A percentile compares a stretch with the other conserved stretches of the same genome.
Conservation (phyloP, 53 echinoderm and acorn worm species). For the Mesocentrotus franciscanus region DNA sequence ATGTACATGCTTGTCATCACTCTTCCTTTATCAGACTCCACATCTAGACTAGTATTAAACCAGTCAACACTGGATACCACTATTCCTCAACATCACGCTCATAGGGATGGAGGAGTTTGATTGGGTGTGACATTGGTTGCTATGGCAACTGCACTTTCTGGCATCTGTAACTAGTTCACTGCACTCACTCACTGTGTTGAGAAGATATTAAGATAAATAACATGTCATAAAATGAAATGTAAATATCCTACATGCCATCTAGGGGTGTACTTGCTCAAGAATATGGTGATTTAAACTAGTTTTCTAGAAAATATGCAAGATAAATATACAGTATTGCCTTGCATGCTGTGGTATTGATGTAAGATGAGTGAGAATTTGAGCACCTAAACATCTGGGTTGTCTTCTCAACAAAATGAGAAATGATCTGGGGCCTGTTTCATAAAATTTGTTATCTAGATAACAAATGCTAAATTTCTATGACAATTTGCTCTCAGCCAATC, state of each 20-base stretch:
- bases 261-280: neutral
- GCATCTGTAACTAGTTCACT: conserved; percentile 5
- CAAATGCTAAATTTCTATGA: no score
- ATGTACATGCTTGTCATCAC: neutral
- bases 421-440: no score
- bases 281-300: neutral
- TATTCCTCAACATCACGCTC: neutral
- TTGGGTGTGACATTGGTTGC: conserved; percentile 9
- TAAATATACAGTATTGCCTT: conserved; percentile 12
- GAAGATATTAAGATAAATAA: conserved; percentile 24
- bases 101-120: neutral
- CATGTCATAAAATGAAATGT: conserved; percentile 31
- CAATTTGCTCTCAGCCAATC: no score
- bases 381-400: neutral
- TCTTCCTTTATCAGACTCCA: neutral
- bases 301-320: neutral
- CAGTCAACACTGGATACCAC: neutral
- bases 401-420: neutral
- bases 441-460: no score
- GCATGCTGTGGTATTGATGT: neutral
- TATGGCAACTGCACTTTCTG: conserved; percentile 13
- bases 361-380: conserved; percentile 5
- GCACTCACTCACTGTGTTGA: neutral
- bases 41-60: neutral
- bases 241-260: neutral